Evolutionary conservation across 2,888 invertebrate species (phyloP).

Genomic region (Auanema freiburgensis): DNA sequence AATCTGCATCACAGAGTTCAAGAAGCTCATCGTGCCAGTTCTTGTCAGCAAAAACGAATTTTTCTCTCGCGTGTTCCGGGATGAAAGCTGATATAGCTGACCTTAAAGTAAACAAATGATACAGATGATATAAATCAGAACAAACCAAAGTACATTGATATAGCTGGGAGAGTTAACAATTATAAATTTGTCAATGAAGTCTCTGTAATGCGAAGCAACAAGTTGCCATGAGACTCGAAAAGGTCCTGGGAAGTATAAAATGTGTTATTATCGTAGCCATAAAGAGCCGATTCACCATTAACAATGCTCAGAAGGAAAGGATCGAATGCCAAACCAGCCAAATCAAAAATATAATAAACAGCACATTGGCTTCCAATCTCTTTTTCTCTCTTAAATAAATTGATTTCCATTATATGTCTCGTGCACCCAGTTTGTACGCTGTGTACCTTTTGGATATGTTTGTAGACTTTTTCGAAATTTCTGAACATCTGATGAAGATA

Average conservation of each 20-base stretch:
- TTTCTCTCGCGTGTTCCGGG: constrained; percentile 33
- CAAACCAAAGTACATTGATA: constrained; percentile 43
- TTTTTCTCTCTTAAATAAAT: constrained; percentile 68
- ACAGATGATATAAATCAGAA: constrained; percentile 11
- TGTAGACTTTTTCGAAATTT: constrained; percentile 34
- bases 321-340: constrained; percentile 44
- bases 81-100: constrained; percentile 38
- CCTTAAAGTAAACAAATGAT: constrained; percentile 15
- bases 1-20: constrained; percentile 34
- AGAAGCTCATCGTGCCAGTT: constrained; percentile 44
- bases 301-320: constrained; percentile 36
- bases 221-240: constrained; percentile 50
- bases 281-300: constrained; percentile 21
- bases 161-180: constrained; percentile 47
- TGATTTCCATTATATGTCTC: background rate
- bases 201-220: constrained; percentile 43
- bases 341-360: constrained; percentile 47
- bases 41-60: constrained; percentile 32
- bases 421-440: background rate
- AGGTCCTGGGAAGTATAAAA: constrained; percentile 25
- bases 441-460: constrained; percentile 34
- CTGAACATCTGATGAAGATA: constrained; percentile 47
- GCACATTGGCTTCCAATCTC: constrained; percentile 36
- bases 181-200: constrained; percentile 50
- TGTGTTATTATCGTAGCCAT: background rate